Percentiles rank a stretch among this genome's conserved stretches.
These are phyloP conservation scores for Ictalurus furcatus DNA, from an alignment of 2,113 vertebrate genomes.

Conservation along the genomic window DNA sequence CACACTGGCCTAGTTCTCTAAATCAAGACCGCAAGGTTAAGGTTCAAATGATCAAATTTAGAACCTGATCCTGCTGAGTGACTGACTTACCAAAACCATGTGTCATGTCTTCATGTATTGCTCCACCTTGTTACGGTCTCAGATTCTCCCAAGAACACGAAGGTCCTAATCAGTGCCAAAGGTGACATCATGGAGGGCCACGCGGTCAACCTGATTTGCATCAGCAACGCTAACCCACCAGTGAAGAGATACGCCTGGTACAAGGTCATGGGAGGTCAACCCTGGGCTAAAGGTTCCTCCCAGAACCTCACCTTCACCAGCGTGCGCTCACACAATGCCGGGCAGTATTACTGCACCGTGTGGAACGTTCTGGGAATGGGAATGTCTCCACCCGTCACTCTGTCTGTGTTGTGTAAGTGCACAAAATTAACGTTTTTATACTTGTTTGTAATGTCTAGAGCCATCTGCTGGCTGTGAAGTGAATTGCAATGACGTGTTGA, in stretches of 20 bases:
- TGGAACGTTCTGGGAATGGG: conserved; percentile 69
- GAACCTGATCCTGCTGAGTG: not conserved
- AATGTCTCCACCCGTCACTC: conserved; percentile 59
- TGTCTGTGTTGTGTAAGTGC: conserved; percentile 75
- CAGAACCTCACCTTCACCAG: conserved; percentile 68
- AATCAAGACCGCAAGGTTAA: conserved; percentile 35
- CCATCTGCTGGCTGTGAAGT: not conserved
- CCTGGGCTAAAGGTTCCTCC: conserved; percentile 61
- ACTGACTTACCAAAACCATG: not conserved
- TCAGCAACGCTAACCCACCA: conserved; percentile 65
- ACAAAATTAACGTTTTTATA: not conserved
- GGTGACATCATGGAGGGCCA: conserved; percentile 73
- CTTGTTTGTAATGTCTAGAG: not conserved
- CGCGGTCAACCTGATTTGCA: conserved; percentile 69
- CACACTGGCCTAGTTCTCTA: conserved; percentile 24
- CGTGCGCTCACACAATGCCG: conserved; percentile 66
- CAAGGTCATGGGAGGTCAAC: conserved; percentile 64
- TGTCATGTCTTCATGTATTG: not conserved
- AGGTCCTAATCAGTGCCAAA: conserved; percentile 62
- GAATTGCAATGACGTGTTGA: not conserved
- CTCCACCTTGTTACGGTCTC: not conserved
- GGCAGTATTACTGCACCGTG: conserved; percentile 74
- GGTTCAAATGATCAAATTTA: conserved; percentile 36
- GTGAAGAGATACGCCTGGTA: conserved; percentile 70
- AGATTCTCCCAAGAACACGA: conserved; percentile 74